These are phyloP conservation scores for Myotis findleyi DNA, from an alignment of 2,797 vertebrate species.

Conservation along the genomic window DNA sequence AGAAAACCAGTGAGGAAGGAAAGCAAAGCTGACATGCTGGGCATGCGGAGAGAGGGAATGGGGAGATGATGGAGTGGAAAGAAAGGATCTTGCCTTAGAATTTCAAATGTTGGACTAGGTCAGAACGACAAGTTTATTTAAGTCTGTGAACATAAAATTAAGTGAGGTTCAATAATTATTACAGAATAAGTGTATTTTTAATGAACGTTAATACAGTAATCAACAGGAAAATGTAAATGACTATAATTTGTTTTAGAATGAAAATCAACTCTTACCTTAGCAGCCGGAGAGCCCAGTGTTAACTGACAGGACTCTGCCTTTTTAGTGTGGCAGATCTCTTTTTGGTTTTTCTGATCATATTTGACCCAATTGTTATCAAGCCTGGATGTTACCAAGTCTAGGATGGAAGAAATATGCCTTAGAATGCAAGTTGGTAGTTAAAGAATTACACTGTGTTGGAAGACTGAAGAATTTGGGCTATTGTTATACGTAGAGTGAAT, in stretches of 20 bases:
- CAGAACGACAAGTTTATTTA: conserved; percentile 94
- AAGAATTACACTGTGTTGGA: neutral
- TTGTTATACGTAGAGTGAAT: neutral
- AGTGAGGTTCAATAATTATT: conserved; percentile 95
- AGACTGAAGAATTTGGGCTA: conserved; percentile 11
- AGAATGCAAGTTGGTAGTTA: neutral
- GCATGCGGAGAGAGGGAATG: neutral
- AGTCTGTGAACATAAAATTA: conserved; percentile 98
- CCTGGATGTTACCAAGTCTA: neutral
- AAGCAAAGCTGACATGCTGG: conserved; percentile 72
- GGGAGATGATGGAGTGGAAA: neutral
- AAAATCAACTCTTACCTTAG: conserved; percentile 98
- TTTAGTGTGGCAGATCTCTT: conserved; percentile 88
- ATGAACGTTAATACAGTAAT: conserved; percentile 99
- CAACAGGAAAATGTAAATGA: conserved; percentile 98
- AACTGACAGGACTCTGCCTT: conserved; percentile 83
- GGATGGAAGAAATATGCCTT: neutral
- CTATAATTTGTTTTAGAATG: conserved; percentile 94
- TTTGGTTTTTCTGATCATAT: conserved; percentile 12
- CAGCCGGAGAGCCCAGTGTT: conserved; percentile 79
- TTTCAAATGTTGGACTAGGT: conserved; percentile 93
- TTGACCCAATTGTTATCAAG: conserved; percentile 12
- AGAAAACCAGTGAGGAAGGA: conserved; percentile 88
- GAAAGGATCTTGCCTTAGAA: conserved; percentile 89
- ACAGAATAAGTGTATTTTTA: conserved; percentile 98